These are phyloP conservation scores for Cetonia aurata DNA, from an alignment of 2,888 invertebrate genomes.

Conservation along the genomic window DNA sequence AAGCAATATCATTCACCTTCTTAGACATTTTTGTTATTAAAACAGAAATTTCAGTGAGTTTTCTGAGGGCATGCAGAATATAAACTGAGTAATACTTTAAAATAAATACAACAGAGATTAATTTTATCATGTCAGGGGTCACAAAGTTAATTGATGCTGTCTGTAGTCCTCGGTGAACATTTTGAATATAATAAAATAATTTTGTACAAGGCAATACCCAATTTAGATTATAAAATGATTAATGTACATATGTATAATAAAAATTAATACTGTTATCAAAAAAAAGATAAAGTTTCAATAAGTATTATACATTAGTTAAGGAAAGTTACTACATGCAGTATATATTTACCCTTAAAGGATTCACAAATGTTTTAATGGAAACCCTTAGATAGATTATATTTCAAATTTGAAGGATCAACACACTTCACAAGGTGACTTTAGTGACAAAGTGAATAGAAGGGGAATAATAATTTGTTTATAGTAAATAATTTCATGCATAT, in stretches of 20 bases:
- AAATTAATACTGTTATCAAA: no score
- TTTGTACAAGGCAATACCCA: neutral
- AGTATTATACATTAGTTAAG: no score
- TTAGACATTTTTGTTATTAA: neutral
- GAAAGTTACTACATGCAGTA: neutral
- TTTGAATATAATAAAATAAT: neutral
- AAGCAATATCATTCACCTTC: neutral
- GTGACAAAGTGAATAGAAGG: conserved; percentile 23
- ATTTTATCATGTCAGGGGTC: conserved; percentile 7
- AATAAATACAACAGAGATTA: neutral
- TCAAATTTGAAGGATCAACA: conserved; percentile 22
- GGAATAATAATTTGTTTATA: conserved; percentile 4
- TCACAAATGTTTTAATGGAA: conserved; percentile 6
- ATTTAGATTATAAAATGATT: conserved; percentile 6
- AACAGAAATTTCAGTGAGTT: no score
- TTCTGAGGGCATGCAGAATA: no score
- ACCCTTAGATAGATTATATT: conserved; percentile 17
- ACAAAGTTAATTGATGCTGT: conserved; percentile 1
- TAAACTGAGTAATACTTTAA: no score
- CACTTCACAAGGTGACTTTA: conserved; percentile 40
- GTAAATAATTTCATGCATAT: neutral
- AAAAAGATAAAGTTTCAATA: no score
- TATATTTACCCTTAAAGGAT: conserved; percentile 25
- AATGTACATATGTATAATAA: no score
- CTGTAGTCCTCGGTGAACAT: neutral